These are phyloP conservation scores for Drosophila aldrichi DNA, from an alignment of 2,888 invertebrate genomes.

Conservation along the genomic window DNA sequence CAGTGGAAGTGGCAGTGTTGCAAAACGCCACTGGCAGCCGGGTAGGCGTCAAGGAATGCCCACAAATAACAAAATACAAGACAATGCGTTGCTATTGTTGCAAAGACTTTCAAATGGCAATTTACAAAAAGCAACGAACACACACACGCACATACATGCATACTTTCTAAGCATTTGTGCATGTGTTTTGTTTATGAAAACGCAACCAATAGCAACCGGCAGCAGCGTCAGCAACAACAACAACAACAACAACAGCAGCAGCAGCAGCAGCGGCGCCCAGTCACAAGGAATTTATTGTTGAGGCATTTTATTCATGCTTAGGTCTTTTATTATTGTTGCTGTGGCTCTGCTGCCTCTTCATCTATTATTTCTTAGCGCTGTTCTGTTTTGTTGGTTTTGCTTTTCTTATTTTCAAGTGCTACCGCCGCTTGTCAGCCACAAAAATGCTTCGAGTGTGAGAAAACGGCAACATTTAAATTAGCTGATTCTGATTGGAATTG, in stretches of 20 bases:
- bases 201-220: slow-evolving; percentile 38
- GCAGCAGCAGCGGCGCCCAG: slow-evolving; percentile 23
- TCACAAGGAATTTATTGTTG: slow-evolving; percentile 80
- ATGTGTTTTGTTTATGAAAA: slow-evolving; percentile 44
- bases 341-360: slow-evolving; percentile 8
- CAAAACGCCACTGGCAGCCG: slow-evolving; percentile 35
- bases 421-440: slow-evolving; percentile 26
- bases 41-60: slow-evolving; percentile 54
- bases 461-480: slow-evolving; percentile 72
- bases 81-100: slow-evolving; percentile 68
- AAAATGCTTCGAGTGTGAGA: slow-evolving; percentile 58
- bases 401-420: slow-evolving; percentile 38
- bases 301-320: slow-evolving; percentile 64
- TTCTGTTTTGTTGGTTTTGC: slow-evolving; percentile 9
- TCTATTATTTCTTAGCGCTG: slow-evolving; percentile 13
- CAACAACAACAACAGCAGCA: slow-evolving; percentile 2
- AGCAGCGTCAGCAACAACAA: slow-evolving; percentile 16
- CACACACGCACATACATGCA: neutral
- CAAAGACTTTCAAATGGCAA: slow-evolving; percentile 37
- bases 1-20: slow-evolving; percentile 50
- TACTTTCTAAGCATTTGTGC: slow-evolving; percentile 39
- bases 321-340: slow-evolving; percentile 32
- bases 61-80: slow-evolving; percentile 43
- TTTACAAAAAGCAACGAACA: slow-evolving; percentile 13
- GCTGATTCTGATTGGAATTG: slow-evolving; percentile 70